Conservation (phyloP, 2,113 vertebrate species). For the Jacana jacana region DNA sequence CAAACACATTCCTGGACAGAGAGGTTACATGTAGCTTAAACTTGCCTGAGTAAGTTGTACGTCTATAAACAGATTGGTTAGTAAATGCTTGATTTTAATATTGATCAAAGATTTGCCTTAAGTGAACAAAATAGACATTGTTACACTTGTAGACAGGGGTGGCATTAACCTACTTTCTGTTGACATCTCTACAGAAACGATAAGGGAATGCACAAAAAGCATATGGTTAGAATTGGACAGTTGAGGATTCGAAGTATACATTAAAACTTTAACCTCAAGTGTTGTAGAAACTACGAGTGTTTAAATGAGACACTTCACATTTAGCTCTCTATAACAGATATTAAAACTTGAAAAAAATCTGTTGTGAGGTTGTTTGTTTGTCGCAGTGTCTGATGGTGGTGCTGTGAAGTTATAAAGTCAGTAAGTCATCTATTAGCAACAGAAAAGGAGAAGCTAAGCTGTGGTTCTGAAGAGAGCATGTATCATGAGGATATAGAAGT, state of each 20-base stretch:
- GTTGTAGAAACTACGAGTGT: neutral
- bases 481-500: neutral
- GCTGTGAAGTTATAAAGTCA: neutral
- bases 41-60: slow-evolving; percentile 76
- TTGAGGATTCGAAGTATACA: neutral
- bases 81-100: neutral
- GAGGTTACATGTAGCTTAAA: slow-evolving; percentile 75
- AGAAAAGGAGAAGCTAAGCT: neutral
- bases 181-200: neutral
- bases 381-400: neutral
- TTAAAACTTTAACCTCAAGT: neutral
- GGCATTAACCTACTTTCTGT: neutral
- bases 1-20: slow-evolving; percentile 86
- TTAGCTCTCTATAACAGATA: neutral
- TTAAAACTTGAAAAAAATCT: neutral
- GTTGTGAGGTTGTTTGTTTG: neutral
- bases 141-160: neutral
- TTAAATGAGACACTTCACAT: neutral
- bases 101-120: neutral
- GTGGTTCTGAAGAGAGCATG: neutral
- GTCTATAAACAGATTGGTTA: neutral
- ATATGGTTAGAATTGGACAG: neutral
- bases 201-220: neutral
- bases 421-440: neutral
- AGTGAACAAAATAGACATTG: neutral